These are phyloP conservation scores for Parnassius orleans DNA, from an alignment of 2,888 invertebrate genomes.

Conservation along the genomic window DNA sequence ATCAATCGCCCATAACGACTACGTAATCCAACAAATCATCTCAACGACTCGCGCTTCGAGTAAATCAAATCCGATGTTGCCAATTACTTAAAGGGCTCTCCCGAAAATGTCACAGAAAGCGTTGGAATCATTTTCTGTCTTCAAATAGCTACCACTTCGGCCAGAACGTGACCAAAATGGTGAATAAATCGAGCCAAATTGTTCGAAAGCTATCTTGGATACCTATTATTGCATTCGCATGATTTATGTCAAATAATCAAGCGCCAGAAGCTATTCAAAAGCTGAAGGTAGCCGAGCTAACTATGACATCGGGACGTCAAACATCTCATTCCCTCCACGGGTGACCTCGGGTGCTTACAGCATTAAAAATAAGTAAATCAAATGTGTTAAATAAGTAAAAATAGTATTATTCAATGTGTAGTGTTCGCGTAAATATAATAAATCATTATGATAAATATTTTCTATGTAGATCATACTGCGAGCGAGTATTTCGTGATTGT, in stretches of 20 bases:
- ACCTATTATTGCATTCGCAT: slow-evolving; percentile 54
- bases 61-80: slow-evolving; percentile 52
- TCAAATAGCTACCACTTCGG: slow-evolving; percentile 65
- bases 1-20: slow-evolving; percentile 29
- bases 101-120: slow-evolving; percentile 31
- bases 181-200: slow-evolving; percentile 64
- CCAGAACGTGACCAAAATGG: slow-evolving; percentile 67
- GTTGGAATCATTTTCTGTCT: slow-evolving; percentile 39
- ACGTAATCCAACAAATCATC: slow-evolving; percentile 28
- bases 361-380: too few species aligned
- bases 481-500: slow-evolving; percentile 92
- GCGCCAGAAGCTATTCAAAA: slow-evolving; percentile 34
- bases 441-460: not conserved
- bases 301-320: too few species aligned
- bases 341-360: too few species aligned
- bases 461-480: slow-evolving; percentile 88
- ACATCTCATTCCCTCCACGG: too few species aligned
- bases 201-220: slow-evolving; percentile 45
- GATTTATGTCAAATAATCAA: slow-evolving; percentile 43
- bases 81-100: slow-evolving; percentile 63
- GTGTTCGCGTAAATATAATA: too few species aligned
- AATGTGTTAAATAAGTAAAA: too few species aligned
- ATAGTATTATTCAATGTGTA: too few species aligned
- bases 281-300: too few species aligned
- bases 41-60: slow-evolving; percentile 42